Evolutionary conservation across 2,888 invertebrate species (phyloP).

Genomic region (Drosophila subquinaria): DNA sequence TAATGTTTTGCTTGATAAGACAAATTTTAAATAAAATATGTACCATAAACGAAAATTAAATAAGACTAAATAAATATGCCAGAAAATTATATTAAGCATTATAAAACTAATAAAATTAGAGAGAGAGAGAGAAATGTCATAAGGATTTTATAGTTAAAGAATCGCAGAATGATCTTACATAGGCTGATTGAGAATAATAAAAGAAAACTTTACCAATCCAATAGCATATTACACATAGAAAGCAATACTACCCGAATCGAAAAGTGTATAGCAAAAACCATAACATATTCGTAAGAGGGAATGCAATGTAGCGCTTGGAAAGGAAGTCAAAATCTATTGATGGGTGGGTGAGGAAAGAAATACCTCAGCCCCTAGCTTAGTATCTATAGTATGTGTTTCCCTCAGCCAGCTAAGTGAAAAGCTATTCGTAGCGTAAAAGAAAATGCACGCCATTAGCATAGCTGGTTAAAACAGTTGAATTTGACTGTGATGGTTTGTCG

Average conservation of each 20-base stretch:
- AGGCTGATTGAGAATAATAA: not conserved
- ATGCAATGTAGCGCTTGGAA: conserved; percentile 24
- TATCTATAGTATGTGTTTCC: not conserved
- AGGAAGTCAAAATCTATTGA: conserved; percentile 27
- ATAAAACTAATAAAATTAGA: too few relatives aligned
- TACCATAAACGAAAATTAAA: too few relatives aligned
- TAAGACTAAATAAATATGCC: too few relatives aligned
- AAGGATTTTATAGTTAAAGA: too few relatives aligned
- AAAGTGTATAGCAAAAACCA: too few relatives aligned
- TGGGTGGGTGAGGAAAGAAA: conserved; percentile 9
- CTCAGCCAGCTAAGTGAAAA: conserved; percentile 19
- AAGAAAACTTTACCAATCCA: not conserved
- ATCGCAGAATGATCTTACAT: not conserved
- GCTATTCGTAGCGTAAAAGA: conserved; percentile 45
- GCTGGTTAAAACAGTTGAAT: conserved; percentile 44
- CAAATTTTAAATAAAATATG: too few relatives aligned
- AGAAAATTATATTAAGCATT: too few relatives aligned
- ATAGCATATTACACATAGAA: not conserved
- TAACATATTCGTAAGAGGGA: too few relatives aligned
- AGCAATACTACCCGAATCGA: not conserved
- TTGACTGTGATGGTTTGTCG: conserved; percentile 43
- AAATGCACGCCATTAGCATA: conserved; percentile 73
- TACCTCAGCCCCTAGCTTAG: conserved; percentile 3
- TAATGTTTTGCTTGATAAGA: too few relatives aligned
- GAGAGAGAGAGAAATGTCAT: too few relatives aligned